These are phyloP conservation scores for Campoletis raptor DNA, from an alignment of 2,888 invertebrate species.

Conservation along the genomic window DNA sequence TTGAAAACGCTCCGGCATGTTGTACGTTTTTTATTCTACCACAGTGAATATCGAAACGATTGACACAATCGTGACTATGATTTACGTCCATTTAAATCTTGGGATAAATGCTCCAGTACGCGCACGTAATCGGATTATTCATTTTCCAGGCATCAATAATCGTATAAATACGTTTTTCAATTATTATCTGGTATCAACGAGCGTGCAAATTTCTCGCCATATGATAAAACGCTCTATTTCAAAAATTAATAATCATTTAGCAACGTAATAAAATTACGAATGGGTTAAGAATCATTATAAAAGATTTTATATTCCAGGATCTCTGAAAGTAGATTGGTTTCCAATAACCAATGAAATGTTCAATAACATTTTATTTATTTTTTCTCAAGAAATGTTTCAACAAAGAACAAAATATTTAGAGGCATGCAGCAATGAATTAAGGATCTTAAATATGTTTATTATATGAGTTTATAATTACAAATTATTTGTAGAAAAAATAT, in stretches of 20 bases:
- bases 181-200: background rate
- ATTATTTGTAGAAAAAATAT: conserved; percentile 7
- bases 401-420: background rate
- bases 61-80: conserved; percentile 23
- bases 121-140: conserved; percentile 1
- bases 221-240: background rate
- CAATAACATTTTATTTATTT: background rate
- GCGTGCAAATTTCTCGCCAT: background rate
- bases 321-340: background rate
- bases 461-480: conserved; percentile 8
- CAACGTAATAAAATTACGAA: background rate
- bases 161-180: background rate
- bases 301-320: background rate
- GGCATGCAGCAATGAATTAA: background rate
- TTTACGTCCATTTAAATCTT: background rate
- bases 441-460: background rate
- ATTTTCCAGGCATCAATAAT: background rate
- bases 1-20: conserved; percentile 26
- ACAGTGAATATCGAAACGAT: background rate
- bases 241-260: background rate
- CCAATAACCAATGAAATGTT: background rate
- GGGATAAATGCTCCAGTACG: background rate
- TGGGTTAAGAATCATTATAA: background rate
- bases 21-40: background rate
- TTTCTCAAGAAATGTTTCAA: background rate